Base-by-base conservation (phyloP, 2,888 invertebrate species). In the Heliconius ethilla region DNA sequence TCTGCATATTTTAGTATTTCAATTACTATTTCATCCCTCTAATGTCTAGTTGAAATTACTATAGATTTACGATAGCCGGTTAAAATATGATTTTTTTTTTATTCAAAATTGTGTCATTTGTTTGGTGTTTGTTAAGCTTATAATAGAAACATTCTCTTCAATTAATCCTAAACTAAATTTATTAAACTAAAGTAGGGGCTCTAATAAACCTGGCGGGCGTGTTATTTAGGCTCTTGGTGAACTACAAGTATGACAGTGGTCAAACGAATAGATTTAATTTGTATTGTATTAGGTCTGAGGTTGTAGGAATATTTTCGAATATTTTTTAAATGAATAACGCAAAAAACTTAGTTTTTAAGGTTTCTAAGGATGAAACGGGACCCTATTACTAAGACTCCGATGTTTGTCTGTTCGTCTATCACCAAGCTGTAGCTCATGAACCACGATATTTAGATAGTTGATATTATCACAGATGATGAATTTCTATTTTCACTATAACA, bases 1-100 rank as follows among this genome's bases (percentile, higher is more conserved):
- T 40, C 76, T 29, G 78, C 76, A 76, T 81, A 76, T 79, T 79
- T 72, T 78, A 75, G 74, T 76, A 77, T 77, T 75, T 65, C 80
- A 65, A 81, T 79, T 76, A 76, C 62, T 67, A 79, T 70, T 79
- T 63, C 67, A 75, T 75, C 55, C 63, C 72, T 77, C 15, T 63
- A 78, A 78, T 78, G 59, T 66, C 62, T 78, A 55, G 15, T 45
- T 27, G 55, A 63, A 25, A 22, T 18, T 75, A 78, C 75, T 73
- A 76, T 15, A 33, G 22, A 2, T 73, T 77, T 63, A 27, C 62
- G 76, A 70, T 59, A 0, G 10, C n/a, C 10, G 22, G 25, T 59
- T 62, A 62, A 62, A 62, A 62, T 67, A 29, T 3, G 5, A 3
- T 29, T 33, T 18, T 18, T 22, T 10, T 27, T 10, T n/a, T 10